Base-by-base conservation (phyloP, 2,888 invertebrate species). In the Callosobruchus maculatus region DNA sequence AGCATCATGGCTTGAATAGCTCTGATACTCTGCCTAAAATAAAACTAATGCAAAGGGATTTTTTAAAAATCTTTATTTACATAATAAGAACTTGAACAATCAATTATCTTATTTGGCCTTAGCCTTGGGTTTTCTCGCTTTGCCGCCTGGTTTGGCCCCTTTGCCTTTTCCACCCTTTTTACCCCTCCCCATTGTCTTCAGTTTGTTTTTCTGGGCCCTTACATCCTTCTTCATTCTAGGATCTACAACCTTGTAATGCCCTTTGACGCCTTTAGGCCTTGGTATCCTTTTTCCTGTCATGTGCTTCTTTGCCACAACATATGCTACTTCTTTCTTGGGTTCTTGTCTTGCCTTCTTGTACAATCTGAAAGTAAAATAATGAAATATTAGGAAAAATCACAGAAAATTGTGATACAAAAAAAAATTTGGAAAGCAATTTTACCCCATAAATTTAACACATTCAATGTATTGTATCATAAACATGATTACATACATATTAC, bases 211-310 rank as follows among this genome's bases (percentile, higher is more conserved):
- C 80, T 90, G 88, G 0, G 93, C 92, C 76, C 94, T 90, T 83
- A 93, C 88, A 86, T 99, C 99, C 87, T 98, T 98, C 88, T 98
- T 99, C 94, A 98, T 94, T 80, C 99, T 90, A 0, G 94, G 93
- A 90, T 99, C 99, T 4, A 99, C 99, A n/a, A 98, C 93, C 86
- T 93, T 96, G 87, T 94, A 98, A 49, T 91, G 93, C 72, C 98
- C 98, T 87, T 96, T 96, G 22, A 97, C 93, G 68, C 97, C 97
- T 0, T 92, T 88, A 7, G 98, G 98, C 79, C 97, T 90, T 72
- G 91, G 89, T 75, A 93, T 92, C 72, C 93, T 90, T 83, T 95
- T 96, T 0, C 93, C 92, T 0, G 94, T 90, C 78, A 90, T 91
- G 80, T 93, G 92, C 86, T 97, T 99, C 86, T 96, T 98, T 49